Evolutionary conservation across 2,888 invertebrate genomes (phyloP), one percentile per base, ranked within the genome.

Genomic region (Plebejus melissa): DNA sequence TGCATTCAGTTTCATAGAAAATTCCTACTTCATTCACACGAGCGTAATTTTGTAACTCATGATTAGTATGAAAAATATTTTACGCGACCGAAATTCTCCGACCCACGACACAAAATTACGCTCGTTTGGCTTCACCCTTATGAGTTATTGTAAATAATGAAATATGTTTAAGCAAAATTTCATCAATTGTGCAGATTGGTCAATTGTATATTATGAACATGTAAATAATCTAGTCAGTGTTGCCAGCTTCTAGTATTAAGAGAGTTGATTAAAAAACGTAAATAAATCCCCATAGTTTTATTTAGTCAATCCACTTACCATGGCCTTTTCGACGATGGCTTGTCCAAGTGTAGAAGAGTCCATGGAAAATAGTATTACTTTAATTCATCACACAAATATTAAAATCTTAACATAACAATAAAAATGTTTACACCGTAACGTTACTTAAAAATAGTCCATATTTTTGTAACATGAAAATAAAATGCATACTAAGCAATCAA

Each of bases 351-450:
- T 88, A 88, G 89, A 90, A 90, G 87, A 90, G 88, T 90, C 91
- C 93, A 93, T 93, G 90, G 90, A 92, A 92, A 91, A 93, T 82
- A 91, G 87, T 82, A 83, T 87, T 85, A 85, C 88, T 89, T 88
- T 79, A 79, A 88, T 87, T 84, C 82, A 85, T 85, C 86, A 87
- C 89, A 88, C 90, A 86, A 86, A 80, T 80, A 77, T 80, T 82
- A 82, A 78, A 77, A 77, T 79, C 78, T 79, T 46, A 38, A 65
- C 57, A 50, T 7, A 38, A 60, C 58, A 46, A 72, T 36, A 75
- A 76, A 74, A 74, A 65, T 65, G 75, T 74, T 75, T 46, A 75
- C 65, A 74, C 65, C 41, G 22, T 72, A 72, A 50, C 72, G 28
- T 54, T 54, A 72, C 72, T 28, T 72, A 72, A 72, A 72, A 72